These are phyloP conservation scores for Aphelinus atriplicis DNA, from an alignment of 1,140 invertebrate genomes.

Conservation along the genomic window DNA sequence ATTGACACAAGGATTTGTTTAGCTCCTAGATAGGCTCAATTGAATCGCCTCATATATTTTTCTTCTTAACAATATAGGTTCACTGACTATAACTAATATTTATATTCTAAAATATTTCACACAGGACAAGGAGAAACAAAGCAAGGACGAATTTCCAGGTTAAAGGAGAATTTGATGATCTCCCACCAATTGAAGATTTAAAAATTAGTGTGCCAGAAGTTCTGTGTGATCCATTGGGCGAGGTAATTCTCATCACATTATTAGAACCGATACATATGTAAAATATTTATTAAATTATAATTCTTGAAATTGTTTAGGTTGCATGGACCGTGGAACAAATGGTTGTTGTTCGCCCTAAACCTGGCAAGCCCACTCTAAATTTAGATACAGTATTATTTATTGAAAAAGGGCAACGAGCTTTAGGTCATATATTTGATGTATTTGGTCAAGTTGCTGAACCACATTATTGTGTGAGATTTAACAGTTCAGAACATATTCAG, in stretches of 20 bases:
- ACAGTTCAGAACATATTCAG: slow-evolving; percentile 77
- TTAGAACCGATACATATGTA: not conserved
- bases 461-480: slow-evolving; percentile 85
- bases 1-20: not conserved
- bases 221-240: slow-evolving; percentile 79
- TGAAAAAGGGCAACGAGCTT: slow-evolving; percentile 74
- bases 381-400: slow-evolving; percentile 86
- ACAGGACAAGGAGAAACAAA: slow-evolving; percentile 18
- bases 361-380: slow-evolving; percentile 78
- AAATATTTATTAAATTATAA: slow-evolving; percentile 20
- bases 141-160: slow-evolving; percentile 20
- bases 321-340: slow-evolving; percentile 60
- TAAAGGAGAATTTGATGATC: slow-evolving; percentile 70
- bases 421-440: slow-evolving; percentile 90
- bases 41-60: not conserved
- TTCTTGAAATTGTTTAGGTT: slow-evolving; percentile 49
- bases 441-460: slow-evolving; percentile 84
- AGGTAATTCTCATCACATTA: slow-evolving; percentile 60
- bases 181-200: slow-evolving; percentile 86
- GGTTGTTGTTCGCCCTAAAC: slow-evolving; percentile 57
- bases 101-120: slow-evolving; percentile 22
- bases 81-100: slow-evolving; percentile 19
- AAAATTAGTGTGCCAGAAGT: slow-evolving; percentile 80
- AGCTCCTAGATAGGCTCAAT: slow-evolving; percentile 1
- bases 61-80: slow-evolving; percentile 5